Conservation (phyloP, 2,888 invertebrate species). For the Calameuta pallipes region DNA sequence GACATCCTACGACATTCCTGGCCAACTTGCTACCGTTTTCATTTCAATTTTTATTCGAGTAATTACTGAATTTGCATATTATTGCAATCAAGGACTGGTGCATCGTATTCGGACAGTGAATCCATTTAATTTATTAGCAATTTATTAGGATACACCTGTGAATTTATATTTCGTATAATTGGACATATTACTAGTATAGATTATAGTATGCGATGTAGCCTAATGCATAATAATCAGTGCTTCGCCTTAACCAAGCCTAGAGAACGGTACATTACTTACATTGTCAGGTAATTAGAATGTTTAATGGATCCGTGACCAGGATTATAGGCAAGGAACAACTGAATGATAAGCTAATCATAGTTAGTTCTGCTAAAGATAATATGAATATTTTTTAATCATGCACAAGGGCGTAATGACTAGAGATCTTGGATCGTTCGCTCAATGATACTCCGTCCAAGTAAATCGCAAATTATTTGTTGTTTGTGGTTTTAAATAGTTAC, state of each 20-base stretch:
- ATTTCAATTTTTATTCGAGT: not conserved
- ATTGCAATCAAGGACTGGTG: not conserved
- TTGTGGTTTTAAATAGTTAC: not conserved
- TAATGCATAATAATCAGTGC: not conserved
- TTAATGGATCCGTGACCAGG: not conserved
- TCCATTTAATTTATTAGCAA: not conserved
- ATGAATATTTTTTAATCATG: not conserved
- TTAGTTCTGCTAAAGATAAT: not conserved
- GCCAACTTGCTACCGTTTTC: not conserved
- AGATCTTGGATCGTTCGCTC: not conserved
- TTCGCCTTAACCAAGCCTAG: not conserved
- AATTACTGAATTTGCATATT: not conserved
- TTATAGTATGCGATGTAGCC: not conserved
- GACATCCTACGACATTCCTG: conserved; percentile 1
- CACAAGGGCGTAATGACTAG: not conserved
- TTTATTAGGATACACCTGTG: not conserved
- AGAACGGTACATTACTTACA: not conserved
- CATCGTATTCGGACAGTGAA: not conserved
- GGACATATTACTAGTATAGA: not conserved
- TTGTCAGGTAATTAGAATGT: not conserved
- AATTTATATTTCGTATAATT: not conserved
- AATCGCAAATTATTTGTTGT: not conserved
- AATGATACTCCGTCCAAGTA: not conserved
- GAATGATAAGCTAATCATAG: not conserved
- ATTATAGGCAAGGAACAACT: not conserved